Conservation (phyloP, 2,797 vertebrate species). For the Rhinatrema bivittatum region DNA sequence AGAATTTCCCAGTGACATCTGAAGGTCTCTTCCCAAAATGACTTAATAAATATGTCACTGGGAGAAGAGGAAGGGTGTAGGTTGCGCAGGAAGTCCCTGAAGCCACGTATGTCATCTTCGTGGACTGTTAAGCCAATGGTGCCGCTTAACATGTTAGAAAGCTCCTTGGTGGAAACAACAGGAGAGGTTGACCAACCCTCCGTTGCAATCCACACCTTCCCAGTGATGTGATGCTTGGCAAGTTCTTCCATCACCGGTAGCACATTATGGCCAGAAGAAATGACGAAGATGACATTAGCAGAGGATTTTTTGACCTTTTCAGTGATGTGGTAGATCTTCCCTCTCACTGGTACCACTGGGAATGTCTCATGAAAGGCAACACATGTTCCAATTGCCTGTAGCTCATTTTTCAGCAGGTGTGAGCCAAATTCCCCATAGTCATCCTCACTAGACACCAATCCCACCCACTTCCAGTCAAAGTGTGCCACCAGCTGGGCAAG, state of each 20-base stretch:
- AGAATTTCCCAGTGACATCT: constrained; percentile 1
- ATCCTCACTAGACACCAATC: not conserved
- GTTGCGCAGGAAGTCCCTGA: constrained; percentile 7
- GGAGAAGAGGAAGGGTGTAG: not conserved
- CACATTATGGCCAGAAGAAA: constrained; percentile 11
- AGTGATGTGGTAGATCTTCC: not conserved
- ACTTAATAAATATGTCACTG: not conserved
- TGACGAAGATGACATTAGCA: constrained; percentile 11
- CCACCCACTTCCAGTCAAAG: not conserved
- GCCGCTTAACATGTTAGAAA: not conserved
- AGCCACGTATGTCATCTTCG: constrained; percentile 9
- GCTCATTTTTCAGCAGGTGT: not conserved
- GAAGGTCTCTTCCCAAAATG: constrained; percentile 14
- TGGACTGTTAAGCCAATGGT: constrained; percentile 7
- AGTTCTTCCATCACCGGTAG: constrained; percentile 11
- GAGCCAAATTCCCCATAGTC: not conserved
- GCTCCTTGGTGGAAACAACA: not conserved
- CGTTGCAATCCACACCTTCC: constrained; percentile 2
- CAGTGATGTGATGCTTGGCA: not conserved
- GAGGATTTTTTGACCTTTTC: constrained; percentile 2
- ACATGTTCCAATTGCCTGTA: not conserved
- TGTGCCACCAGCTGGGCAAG: not conserved
- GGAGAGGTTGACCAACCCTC: constrained; percentile 12
- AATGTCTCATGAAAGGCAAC: constrained; percentile 5
- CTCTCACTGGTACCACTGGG: not conserved